Evolutionary conservation across 1,140 invertebrate species (phyloP).

Genomic region (Cyrtorhinus lividipennis): DNA sequence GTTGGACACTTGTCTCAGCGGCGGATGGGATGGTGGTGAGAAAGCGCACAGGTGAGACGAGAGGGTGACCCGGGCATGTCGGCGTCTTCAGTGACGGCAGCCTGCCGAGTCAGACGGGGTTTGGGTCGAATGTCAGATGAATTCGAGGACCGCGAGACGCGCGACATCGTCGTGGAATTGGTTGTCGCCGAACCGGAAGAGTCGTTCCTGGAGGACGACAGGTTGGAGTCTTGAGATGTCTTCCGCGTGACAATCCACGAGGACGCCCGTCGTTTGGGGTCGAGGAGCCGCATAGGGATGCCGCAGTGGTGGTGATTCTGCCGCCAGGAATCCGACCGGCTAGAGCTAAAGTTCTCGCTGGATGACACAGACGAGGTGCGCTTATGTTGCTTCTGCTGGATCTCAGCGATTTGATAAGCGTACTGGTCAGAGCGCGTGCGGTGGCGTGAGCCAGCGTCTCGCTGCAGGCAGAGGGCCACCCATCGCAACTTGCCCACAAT

Average conservation of each 20-base stretch:
- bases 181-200: conserved; percentile 73
- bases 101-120: conserved; percentile 57
- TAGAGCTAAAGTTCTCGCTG: conserved; percentile 78
- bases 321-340: conserved; percentile 65
- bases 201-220: conserved; percentile 70
- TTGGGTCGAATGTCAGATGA: conserved; percentile 32
- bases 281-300: conserved; percentile 53
- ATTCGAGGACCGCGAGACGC: conserved; percentile 34
- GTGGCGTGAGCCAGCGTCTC: conserved; percentile 28
- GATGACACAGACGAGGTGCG: conserved; percentile 69
- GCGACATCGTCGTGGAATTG: conserved; percentile 66
- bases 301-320: conserved; percentile 53
- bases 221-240: conserved; percentile 76
- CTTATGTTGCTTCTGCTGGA: conserved; percentile 57
- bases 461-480: conserved; percentile 30
- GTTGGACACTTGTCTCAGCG: conserved; percentile 57
- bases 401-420: conserved; percentile 63
- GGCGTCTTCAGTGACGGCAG: conserved; percentile 35
- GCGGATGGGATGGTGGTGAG: conserved; percentile 67
- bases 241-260: conserved; percentile 78
- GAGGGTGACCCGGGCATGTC: conserved; percentile 27
- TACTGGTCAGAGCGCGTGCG: conserved; percentile 45
- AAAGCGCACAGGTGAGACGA: conserved; percentile 45
- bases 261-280: conserved; percentile 59
- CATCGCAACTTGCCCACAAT: conserved; percentile 34